Conservation (phyloP, 2,888 invertebrate genomes). For the Galerucella calmariensis region DNA sequence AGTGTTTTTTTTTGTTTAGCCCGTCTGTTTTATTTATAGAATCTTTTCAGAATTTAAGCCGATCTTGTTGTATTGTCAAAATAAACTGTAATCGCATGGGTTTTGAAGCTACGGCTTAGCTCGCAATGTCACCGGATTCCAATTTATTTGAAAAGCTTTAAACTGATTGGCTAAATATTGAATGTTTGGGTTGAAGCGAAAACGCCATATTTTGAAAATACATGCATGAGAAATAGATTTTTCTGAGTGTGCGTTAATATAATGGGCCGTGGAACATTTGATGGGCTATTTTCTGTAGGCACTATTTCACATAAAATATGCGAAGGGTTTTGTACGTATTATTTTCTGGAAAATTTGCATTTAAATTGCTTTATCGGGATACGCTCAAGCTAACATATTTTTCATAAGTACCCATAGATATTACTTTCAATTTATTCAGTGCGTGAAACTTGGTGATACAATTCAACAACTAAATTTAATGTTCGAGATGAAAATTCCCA, state of each 20-base stretch:
- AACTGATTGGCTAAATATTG: background rate
- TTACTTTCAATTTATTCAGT: conserved; percentile 32
- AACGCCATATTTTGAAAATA: background rate
- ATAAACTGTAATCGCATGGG: too few species aligned
- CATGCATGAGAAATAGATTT: background rate
- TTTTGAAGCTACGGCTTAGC: too few species aligned
- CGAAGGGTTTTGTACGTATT: conserved; percentile 36
- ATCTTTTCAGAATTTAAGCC: too few species aligned
- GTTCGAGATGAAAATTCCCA: background rate
- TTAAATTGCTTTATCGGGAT: conserved; percentile 37
- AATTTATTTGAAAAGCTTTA: too few species aligned
- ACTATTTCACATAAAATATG: conserved; percentile 33
- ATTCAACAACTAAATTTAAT: background rate
- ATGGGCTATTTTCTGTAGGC: conserved; percentile 29
- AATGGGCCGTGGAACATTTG: conserved; percentile 31
- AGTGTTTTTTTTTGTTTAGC: too few species aligned
- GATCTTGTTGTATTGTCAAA: too few species aligned
- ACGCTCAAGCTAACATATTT: conserved; percentile 36
- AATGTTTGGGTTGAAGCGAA: too few species aligned
- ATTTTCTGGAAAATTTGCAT: conserved; percentile 40
- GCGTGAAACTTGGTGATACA: background rate
- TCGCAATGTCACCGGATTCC: too few species aligned
- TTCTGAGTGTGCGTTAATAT: conserved; percentile 27
- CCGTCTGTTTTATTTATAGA: too few species aligned
- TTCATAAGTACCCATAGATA: conserved; percentile 40